Percentiles rank a stretch among this genome's conserved stretches.
These are phyloP conservation scores for Polyodon spathula DNA, from an alignment of 2,113 vertebrate species.

Conservation along the genomic window DNA sequence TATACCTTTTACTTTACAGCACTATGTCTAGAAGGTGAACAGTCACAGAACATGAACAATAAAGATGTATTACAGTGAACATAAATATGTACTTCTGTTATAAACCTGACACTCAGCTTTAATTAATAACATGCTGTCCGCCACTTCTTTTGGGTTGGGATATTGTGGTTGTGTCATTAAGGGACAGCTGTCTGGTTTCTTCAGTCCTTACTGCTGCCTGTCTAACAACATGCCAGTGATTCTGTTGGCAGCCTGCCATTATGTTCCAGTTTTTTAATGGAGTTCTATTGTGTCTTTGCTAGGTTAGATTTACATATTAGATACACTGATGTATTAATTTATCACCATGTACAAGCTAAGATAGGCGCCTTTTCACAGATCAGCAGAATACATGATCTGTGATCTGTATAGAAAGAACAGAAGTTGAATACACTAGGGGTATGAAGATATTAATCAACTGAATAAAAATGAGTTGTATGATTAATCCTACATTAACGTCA, in stretches of 20 bases:
- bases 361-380: slow-evolving; percentile 8
- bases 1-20: too few species aligned
- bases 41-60: too few species aligned
- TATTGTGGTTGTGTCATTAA: slow-evolving; percentile 5
- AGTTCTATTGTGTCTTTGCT: slow-evolving; percentile 6
- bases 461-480: slow-evolving; percentile 8
- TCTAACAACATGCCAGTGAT: slow-evolving; percentile 11
- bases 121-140: slow-evolving; percentile 19
- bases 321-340: slow-evolving; percentile 9
- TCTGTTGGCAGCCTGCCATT: too few species aligned
- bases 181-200: slow-evolving; percentile 18
- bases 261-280: neutral
- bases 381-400: neutral
- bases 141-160: slow-evolving; percentile 4
- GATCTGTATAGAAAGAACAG: slow-evolving; percentile 1
- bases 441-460: slow-evolving; percentile 13
- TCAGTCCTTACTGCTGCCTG: neutral
- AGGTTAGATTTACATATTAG: slow-evolving; percentile 15
- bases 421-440: neutral
- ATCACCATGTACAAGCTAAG: slow-evolving; percentile 5
- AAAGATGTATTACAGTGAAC: too few species aligned
- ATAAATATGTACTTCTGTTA: too few species aligned
- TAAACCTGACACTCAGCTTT: slow-evolving; percentile 5
- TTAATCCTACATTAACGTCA: slow-evolving; percentile 10
- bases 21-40: too few species aligned